Percentiles rank a stretch among this genome's conserved stretches.
These are phyloP conservation scores for Erythrocercus mccallii DNA, from an alignment of 2,113 vertebrate species.

Conservation along the genomic window DNA sequence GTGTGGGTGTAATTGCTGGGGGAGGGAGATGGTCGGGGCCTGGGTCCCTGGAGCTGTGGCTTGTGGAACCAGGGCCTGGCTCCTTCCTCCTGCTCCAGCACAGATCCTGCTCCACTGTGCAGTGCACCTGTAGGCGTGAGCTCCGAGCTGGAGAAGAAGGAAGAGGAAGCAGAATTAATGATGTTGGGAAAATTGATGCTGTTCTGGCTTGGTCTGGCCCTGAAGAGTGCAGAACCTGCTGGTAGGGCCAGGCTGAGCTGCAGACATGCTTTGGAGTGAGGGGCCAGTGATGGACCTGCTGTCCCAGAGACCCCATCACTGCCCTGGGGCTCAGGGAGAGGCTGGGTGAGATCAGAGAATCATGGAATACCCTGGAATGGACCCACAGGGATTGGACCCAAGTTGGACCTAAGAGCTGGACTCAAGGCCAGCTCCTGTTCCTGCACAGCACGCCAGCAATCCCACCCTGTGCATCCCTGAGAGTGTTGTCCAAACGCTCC, in stretches of 20 bases:
- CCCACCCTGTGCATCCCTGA: not conserved
- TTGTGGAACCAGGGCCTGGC: not conserved
- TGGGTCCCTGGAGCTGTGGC: not conserved
- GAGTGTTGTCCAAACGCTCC: rapidly evolving
- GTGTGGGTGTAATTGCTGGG: not conserved
- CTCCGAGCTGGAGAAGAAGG: not conserved
- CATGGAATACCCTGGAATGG: not conserved
- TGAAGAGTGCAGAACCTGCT: not conserved
- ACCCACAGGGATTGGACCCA: not conserved
- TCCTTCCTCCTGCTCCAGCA: not conserved
- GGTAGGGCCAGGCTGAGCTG: not conserved
- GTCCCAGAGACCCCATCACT: rapidly evolving
- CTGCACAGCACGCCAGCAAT: not conserved
- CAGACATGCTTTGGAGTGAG: not conserved
- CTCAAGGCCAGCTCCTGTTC: rapidly evolving
- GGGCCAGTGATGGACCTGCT: not conserved
- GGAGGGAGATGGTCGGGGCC: not conserved
- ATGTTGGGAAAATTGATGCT: not conserved
- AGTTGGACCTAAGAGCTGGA: not conserved
- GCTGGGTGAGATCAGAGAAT: not conserved
- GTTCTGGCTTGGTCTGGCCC: not conserved
- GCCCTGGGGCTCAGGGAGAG: not conserved
- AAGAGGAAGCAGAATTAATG: not conserved
- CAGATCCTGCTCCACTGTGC: not conserved
- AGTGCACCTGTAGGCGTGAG: not conserved